Percentiles rank a stretch among this genome's conserved stretches.
Conservation (phyloP, 1,140 invertebrate species). For the Drosophila athabasca region DNA sequence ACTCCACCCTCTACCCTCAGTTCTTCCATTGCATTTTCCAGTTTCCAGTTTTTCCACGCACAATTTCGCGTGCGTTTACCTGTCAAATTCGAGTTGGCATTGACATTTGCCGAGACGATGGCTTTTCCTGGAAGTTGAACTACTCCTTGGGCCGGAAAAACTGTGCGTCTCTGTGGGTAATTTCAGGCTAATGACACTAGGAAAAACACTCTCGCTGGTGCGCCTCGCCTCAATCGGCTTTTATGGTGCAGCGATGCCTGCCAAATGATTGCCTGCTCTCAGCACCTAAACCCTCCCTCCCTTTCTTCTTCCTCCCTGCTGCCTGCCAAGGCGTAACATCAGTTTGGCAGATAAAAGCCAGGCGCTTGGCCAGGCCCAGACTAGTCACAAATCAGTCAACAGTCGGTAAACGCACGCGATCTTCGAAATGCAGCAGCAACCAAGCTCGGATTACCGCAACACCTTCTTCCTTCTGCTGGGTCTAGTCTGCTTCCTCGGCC, state of each 20-base stretch:
- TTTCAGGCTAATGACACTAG: slow-evolving; percentile 78
- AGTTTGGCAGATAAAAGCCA: slow-evolving; percentile 53
- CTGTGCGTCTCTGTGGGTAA: slow-evolving; percentile 38
- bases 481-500: background rate
- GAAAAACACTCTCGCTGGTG: slow-evolving; percentile 70
- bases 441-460: slow-evolving; percentile 33
- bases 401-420: slow-evolving; percentile 72
- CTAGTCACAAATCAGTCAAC: slow-evolving; percentile 52
- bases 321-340: slow-evolving; percentile 61
- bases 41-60: slow-evolving; percentile 24
- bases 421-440: slow-evolving; percentile 48
- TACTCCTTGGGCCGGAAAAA: slow-evolving; percentile 66
- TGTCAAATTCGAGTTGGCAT: slow-evolving; percentile 51
- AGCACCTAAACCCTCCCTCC: slow-evolving; percentile 30
- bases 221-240: slow-evolving; percentile 29
- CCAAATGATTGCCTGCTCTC: slow-evolving; percentile 21
- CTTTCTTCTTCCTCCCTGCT: slow-evolving; percentile 22
- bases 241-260: slow-evolving; percentile 66
- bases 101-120: slow-evolving; percentile 31
- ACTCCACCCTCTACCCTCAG: background rate
- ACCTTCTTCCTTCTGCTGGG: slow-evolving; percentile 11
- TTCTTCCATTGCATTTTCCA: no score
- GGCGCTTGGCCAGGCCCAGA: slow-evolving; percentile 18
- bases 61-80: slow-evolving; percentile 71
- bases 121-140: background rate